phyloP scores from a whole-genome alignment of 2,888 invertebrate genomes.

The Hypomecis punctinalis region DNA sequence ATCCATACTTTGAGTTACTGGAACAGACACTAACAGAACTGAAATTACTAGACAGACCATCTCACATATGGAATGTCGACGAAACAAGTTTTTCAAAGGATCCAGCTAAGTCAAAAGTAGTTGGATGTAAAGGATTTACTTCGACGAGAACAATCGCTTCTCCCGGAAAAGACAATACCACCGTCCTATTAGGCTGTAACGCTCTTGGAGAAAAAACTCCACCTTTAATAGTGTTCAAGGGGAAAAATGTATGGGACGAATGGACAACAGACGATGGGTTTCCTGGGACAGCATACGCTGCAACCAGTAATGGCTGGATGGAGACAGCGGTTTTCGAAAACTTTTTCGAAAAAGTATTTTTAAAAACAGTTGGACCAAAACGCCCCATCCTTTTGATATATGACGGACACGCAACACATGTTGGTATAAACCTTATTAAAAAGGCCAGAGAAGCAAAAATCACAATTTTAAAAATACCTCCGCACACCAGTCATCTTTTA shows the following conservation, averaged over 20 bases:
- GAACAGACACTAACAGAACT: constrained; percentile 37
- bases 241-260: constrained; percentile 44
- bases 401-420: constrained; percentile 40
- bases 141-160: constrained; percentile 42
- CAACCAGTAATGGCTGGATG: constrained; percentile 51
- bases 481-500: constrained; percentile 42
- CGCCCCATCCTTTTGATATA: constrained; percentile 37
- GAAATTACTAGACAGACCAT: constrained; percentile 33
- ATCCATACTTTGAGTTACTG: constrained; percentile 40
- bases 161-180: constrained; percentile 42
- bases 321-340: constrained; percentile 40
- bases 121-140: constrained; percentile 39
- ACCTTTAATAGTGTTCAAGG: constrained; percentile 47
- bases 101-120: constrained; percentile 39
- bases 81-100: constrained; percentile 31
- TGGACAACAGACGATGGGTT: constrained; percentile 42
- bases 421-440: constrained; percentile 33
- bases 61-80: constrained; percentile 29
- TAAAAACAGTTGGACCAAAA: constrained; percentile 18
- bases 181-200: constrained; percentile 29
- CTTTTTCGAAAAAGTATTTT: constrained; percentile 36
- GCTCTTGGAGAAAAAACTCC: constrained; percentile 47
- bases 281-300: constrained; percentile 39
- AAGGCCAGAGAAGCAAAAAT: constrained; percentile 29
- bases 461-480: constrained; percentile 32